Evolutionary conservation across 2,797 vertebrate genomes (phyloP).

Genomic region (Dermochelys coriacea): DNA sequence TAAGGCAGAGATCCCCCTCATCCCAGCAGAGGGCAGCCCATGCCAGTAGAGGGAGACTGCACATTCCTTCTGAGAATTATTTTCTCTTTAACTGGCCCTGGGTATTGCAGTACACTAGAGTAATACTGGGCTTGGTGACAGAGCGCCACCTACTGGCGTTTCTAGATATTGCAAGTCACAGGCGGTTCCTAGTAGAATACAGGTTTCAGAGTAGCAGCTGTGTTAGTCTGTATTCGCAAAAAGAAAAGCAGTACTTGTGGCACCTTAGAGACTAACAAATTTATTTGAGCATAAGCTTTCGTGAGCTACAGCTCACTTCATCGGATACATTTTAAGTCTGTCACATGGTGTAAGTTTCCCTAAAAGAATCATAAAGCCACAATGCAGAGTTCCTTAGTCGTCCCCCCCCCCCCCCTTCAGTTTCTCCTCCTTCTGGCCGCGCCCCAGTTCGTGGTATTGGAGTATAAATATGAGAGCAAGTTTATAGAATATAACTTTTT

Average conservation of each 20-base stretch:
- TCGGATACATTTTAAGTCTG: not conserved
- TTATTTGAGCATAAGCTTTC: too few species aligned
- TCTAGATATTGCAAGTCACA: not conserved
- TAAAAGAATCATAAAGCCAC: slow-evolving; percentile 2
- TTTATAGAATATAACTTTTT: slow-evolving; percentile 14
- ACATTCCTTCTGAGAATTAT: not conserved
- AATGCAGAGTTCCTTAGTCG: slow-evolving; percentile 42
- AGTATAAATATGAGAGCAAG: slow-evolving; percentile 42
- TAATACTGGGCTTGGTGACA: not conserved
- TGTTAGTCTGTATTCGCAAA: too few species aligned
- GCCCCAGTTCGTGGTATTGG: slow-evolving; percentile 48
- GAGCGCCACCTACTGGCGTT: slow-evolving; percentile 28
- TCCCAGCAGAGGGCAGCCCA: not conserved
- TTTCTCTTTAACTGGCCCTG: not conserved
- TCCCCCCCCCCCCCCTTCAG: not conserved
- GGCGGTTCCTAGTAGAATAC: not conserved
- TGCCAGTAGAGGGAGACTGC: not conserved
- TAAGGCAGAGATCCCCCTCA: not conserved
- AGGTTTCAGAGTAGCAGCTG: too few species aligned
- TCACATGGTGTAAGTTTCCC: not conserved
- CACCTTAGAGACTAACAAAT: too few species aligned
- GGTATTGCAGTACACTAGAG: too few species aligned
- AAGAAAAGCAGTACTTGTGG: too few species aligned
- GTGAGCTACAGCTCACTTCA: too few species aligned
- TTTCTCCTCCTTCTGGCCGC: slow-evolving; percentile 26